phyloP scores from a whole-genome alignment of 1,140 invertebrate species.

The Phthorimaea operculella region DNA sequence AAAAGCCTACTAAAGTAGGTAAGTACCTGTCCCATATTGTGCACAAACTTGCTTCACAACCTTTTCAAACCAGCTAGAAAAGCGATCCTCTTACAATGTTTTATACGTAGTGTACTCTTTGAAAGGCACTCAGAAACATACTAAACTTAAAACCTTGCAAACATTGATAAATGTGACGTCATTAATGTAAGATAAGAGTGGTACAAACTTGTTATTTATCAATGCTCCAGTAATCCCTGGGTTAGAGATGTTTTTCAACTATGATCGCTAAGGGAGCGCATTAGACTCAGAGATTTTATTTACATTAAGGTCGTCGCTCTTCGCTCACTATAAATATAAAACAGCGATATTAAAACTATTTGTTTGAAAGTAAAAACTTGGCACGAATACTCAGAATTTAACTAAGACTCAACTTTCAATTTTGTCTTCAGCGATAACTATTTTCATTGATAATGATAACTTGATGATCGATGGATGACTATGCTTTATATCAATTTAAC shows the following conservation, averaged over 20 bases:
- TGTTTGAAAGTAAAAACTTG: neutral
- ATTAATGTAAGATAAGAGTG: neutral
- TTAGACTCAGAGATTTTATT: neutral
- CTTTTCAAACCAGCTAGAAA: neutral
- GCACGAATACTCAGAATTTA: neutral
- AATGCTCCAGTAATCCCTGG: too few relatives aligned
- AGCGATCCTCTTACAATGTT: neutral
- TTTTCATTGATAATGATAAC: too few relatives aligned
- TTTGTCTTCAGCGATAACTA: neutral
- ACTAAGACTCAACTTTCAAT: neutral
- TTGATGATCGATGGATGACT: too few relatives aligned
- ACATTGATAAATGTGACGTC: conserved; percentile 1
- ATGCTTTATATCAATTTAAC: too few relatives aligned
- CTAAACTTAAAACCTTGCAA: neutral
- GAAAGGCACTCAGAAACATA: too few relatives aligned
- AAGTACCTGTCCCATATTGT: neutral
- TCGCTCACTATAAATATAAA: neutral
- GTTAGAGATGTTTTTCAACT: too few relatives aligned
- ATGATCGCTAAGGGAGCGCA: too few relatives aligned
- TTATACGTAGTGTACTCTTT: neutral
- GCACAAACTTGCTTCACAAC: neutral
- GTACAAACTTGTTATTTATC: too few relatives aligned
- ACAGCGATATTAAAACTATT: neutral
- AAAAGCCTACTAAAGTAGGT: neutral
- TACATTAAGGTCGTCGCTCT: neutral